These are phyloP conservation scores for Plemyria rubiginata DNA, from an alignment of 2,888 invertebrate genomes.

Conservation along the genomic window DNA sequence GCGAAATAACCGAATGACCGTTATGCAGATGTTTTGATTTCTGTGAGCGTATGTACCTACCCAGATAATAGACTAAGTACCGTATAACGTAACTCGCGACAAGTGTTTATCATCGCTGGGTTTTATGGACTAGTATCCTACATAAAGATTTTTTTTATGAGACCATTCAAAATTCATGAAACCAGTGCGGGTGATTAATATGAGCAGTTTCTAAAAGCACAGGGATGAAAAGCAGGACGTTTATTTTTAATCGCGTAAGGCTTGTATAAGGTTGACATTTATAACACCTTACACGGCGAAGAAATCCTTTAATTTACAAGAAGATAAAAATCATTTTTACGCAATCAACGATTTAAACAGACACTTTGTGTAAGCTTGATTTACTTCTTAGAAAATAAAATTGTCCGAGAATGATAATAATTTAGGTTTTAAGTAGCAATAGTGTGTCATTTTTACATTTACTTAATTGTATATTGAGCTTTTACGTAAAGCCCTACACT, in stretches of 20 bases:
- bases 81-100: not conserved
- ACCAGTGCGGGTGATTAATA: no score
- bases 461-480: conserved; percentile 34
- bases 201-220: no score
- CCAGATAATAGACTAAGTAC: not conserved
- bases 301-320: not conserved
- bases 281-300: no score
- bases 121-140: no score
- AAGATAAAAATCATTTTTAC: conserved; percentile 18
- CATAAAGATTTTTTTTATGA: no score
- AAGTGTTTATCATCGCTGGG: not conserved
- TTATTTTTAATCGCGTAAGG: no score
- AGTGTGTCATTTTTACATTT: conserved; percentile 35
- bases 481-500: conserved; percentile 34
- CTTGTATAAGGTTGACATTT: no score
- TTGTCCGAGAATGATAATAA: conserved; percentile 30
- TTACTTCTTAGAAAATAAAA: conserved; percentile 32
- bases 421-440: conserved; percentile 35
- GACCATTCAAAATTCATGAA: no score
- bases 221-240: no score
- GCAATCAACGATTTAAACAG: conserved; percentile 24
- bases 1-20: conserved; percentile 23
- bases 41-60: not conserved
- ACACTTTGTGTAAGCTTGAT: conserved; percentile 30
- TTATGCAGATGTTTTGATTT: conserved; percentile 11